phyloP scores from a whole-genome alignment of 2,888 invertebrate genomes.

The Pterostichus niger region DNA sequence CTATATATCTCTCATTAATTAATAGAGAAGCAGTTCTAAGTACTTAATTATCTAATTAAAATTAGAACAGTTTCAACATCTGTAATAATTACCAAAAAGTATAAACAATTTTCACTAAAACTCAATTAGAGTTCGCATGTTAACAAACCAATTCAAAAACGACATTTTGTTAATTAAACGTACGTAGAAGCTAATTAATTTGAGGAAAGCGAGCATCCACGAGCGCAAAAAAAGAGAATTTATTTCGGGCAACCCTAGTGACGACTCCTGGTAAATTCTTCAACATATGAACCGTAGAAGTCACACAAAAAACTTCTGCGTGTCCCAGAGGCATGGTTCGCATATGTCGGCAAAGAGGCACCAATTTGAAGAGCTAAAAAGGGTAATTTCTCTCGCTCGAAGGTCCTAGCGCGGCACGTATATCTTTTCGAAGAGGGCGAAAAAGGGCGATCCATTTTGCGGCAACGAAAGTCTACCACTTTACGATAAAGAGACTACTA shows the following conservation, averaged over 20 bases:
- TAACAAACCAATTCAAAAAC: background rate
- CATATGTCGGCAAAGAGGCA: constrained; percentile 47
- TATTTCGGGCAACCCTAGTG: constrained; percentile 4
- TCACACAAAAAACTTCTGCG: constrained; percentile 33
- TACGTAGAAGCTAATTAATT: constrained; percentile 34
- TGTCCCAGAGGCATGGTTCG: background rate
- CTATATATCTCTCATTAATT: no score
- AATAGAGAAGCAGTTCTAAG: no score
- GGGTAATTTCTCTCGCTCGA: constrained; percentile 52
- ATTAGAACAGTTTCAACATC: no score
- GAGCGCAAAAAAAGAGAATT: constrained; percentile 14
- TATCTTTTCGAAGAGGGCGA: constrained; percentile 30
- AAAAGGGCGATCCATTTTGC: constrained; percentile 52
- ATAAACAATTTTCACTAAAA: constrained; percentile 19
- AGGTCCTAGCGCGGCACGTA: constrained; percentile 18
- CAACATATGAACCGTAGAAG: constrained; percentile 34
- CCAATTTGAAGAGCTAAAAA: constrained; percentile 55
- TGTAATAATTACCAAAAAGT: constrained; percentile 31
- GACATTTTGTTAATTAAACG: constrained; percentile 44
- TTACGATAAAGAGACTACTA: constrained; percentile 51
- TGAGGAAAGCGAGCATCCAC: background rate
- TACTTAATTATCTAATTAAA: no score
- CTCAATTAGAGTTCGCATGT: background rate
- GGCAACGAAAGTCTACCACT: constrained; percentile 35
- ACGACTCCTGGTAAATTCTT: constrained; percentile 26